Conservation (phyloP, 2,888 invertebrate species). For the Nemurella pictetii region DNA sequence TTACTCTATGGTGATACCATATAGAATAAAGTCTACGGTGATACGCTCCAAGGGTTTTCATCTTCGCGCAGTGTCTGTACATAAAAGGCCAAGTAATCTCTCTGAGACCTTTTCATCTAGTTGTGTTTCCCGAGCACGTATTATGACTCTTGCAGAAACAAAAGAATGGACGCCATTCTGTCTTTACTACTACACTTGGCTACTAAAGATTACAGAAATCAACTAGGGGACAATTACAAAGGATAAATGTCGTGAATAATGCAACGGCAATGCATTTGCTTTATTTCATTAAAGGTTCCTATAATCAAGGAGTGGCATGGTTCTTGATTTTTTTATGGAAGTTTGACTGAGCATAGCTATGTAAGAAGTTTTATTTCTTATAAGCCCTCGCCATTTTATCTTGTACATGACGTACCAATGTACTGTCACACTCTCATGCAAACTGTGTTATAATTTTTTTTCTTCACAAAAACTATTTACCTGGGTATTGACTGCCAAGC, state of each 20-base stretch:
- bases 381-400: too few species aligned
- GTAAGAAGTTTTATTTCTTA: too few species aligned
- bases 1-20: too few species aligned
- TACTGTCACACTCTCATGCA: too few species aligned
- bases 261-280: neutral
- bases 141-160: constrained; percentile 20
- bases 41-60: neutral
- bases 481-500: too few species aligned
- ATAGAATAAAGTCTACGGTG: too few species aligned
- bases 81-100: constrained; percentile 22
- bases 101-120: constrained; percentile 27
- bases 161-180: constrained; percentile 22
- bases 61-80: neutral
- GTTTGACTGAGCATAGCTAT: too few species aligned
- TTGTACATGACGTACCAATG: too few species aligned
- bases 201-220: constrained; percentile 15
- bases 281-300: constrained; percentile 13
- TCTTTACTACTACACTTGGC: constrained; percentile 24
- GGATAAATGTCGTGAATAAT: constrained; percentile 13
- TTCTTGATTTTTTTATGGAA: too few species aligned
- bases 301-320: neutral
- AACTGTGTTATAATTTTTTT: too few species aligned
- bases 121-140: constrained; percentile 23
- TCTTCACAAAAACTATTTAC: too few species aligned
- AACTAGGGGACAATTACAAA: constrained; percentile 17